Percentiles rank a stretch among this genome's conserved stretches.
phyloP scores from a whole-genome alignment of 2,797 vertebrate genomes.

The Sebastes nivosus region DNA sequence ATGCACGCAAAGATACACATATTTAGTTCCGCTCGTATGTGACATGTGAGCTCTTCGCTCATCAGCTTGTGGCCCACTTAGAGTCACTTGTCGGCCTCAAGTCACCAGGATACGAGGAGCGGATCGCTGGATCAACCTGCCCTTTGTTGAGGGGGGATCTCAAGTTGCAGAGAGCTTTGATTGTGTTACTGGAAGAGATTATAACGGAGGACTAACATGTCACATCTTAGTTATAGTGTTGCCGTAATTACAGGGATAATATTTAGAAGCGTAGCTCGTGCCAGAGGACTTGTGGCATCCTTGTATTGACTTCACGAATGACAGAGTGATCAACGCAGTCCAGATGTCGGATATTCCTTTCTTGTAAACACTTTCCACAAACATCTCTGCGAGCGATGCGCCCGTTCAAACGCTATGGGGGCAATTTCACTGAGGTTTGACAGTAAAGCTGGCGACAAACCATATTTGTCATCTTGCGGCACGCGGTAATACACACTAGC shows the following conservation, averaged over 20 bases:
- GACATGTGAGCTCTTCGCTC: conserved; percentile 38
- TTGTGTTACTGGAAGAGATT: conserved; percentile 32
- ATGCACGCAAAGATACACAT: conserved; percentile 12
- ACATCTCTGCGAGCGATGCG: conserved; percentile 45
- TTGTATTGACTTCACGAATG: conserved; percentile 15
- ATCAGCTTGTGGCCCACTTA: conserved; percentile 28
- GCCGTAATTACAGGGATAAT: conserved; percentile 3
- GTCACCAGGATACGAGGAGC: conserved; percentile 25
- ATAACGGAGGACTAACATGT: conserved; percentile 23
- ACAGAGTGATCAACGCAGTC: conserved; percentile 39
- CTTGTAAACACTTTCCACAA: conserved; percentile 60
- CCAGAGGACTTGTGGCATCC: conserved; percentile 27
- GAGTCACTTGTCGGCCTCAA: conserved; percentile 20
- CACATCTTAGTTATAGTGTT: conserved; percentile 17
- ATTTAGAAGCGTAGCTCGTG: conserved; percentile 18
- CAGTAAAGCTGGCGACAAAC: conserved; percentile 64
- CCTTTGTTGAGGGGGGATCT: conserved; percentile 44
- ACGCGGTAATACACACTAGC: conserved; percentile 51
- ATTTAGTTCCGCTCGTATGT: conserved; percentile 4
- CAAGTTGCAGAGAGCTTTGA: conserved; percentile 40
- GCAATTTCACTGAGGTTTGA: conserved; percentile 62
- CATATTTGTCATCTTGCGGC: conserved; percentile 70
- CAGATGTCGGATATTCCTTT: conserved; percentile 53
- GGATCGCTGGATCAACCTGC: conserved; percentile 47
- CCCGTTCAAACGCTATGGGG: conserved; percentile 27